Base-by-base conservation (phyloP, 1,140 invertebrate genomes). In the Oscheius sp. region DNA sequence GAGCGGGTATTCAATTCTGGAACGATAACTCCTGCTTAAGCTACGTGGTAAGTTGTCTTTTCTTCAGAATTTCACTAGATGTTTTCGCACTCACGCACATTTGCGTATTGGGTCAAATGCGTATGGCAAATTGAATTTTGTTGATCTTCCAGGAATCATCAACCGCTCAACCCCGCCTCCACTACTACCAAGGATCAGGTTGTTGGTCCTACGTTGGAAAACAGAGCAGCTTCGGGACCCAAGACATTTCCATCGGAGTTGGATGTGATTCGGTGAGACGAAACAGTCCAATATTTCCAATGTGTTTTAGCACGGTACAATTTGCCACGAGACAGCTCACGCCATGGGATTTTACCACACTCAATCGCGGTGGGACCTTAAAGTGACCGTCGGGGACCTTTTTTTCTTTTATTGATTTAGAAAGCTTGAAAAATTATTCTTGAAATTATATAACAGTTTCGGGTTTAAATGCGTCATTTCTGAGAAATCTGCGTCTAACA, bases 271-370 rank as follows among this genome's bases (percentile, higher is more conserved):
- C 38, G 7, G 38, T 42, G n/a, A 42, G 38, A 42, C 38, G 7
- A 7, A 7, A 7, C n/a, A n/a, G 7, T 42, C n/a, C n/a, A 7
- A 42, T 10, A 7, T 10, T 10, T 10, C 38, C 7, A 42, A 42
- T n/a, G n/a, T n/a, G n/a, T 42, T 42, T 42, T 42, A 42, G 38
- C 7, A 10, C 7, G 38, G 38, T 42, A 42, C 38, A n/a, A 42
- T 42, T 42, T 42, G 38, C n/a, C 74, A 75, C 38, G 74, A 75
- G 35, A 35, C 63, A 29, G 58, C 29, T 20, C 74, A 75, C 55
- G 61, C 74, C 0, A 34, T 75, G 13, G 73, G 74, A 29, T 75
- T 75, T 34, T 46, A 45, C 46, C 74, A 75, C 36, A 69, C 73
- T 15, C 74, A 75, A 32, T 62, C 36, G 46, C 72, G n/a, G n/a